Evolutionary conservation across 2,113 vertebrate species (phyloP).

Genomic region (Rafetus swinhoei): DNA sequence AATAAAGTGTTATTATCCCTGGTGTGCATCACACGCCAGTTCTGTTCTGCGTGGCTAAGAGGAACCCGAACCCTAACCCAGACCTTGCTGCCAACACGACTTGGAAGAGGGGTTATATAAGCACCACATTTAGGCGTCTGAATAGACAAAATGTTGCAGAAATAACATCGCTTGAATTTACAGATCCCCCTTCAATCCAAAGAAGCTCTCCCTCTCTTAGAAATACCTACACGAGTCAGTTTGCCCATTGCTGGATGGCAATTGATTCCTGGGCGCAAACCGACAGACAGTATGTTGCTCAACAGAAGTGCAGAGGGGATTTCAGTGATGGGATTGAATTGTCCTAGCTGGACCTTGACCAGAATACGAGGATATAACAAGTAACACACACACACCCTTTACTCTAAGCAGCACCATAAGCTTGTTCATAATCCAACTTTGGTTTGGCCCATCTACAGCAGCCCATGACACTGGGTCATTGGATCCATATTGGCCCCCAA

Average conservation of each 20-base stretch:
- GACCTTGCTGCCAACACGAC: no score
- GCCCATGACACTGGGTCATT: neutral
- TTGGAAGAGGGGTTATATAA: neutral
- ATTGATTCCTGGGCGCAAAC: neutral
- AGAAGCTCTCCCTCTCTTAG: neutral
- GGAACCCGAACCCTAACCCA: no score
- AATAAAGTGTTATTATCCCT: no score
- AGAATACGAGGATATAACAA: neutral
- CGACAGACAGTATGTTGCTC: neutral
- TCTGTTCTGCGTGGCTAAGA: no score
- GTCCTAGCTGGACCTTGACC: neutral
- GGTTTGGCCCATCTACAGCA: neutral
- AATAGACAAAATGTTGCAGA: accelerated
- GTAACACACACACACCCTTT: accelerated
- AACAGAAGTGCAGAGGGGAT: accelerated
- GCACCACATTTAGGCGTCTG: neutral
- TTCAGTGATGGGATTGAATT: accelerated
- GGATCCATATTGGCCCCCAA: accelerated
- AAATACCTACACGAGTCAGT: neutral
- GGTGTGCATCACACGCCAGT: no score
- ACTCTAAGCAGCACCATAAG: neutral
- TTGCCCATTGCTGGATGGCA: neutral
- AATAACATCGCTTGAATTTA: neutral
- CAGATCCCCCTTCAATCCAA: neutral
- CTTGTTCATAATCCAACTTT: neutral